Evolutionary conservation across 35 echinoderm and acorn worm species (phyloP).

Genomic region (Lytechinus pictus): DNA sequence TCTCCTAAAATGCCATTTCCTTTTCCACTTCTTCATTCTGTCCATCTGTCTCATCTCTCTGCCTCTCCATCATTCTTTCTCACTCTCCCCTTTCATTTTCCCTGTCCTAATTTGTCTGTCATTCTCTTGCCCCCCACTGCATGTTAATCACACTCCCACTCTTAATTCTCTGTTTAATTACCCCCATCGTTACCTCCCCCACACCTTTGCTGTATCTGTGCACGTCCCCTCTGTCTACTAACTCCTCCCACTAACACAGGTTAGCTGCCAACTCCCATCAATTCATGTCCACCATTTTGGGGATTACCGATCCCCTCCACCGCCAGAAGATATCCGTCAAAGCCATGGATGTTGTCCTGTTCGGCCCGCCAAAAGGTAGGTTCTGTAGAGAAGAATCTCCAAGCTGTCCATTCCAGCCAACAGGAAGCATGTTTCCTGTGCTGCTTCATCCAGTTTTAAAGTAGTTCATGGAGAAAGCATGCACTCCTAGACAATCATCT

Average conservation of each 20-base stretch:
- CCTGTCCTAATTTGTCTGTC: neutral
- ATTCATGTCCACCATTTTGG: conserved; percentile 73
- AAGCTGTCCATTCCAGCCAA: neutral
- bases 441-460: neutral
- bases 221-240: conserved; percentile 2
- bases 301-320: conserved; percentile 75
- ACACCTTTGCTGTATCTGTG: neutral
- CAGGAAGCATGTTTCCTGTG: neutral
- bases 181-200: too few species aligned
- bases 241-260: conserved; percentile 46
- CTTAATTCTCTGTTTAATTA: neutral
- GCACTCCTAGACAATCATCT: neutral
- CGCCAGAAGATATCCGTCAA: conserved; percentile 82
- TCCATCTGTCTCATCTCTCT: neutral
- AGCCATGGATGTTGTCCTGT: conserved; percentile 84
- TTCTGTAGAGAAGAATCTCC: conserved; percentile 7
- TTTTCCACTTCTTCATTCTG: neutral
- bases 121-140: neutral
- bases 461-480: neutral
- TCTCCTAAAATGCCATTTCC: neutral
- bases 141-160: too few species aligned
- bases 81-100: neutral
- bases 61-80: neutral
- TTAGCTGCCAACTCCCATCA: conserved; percentile 76
- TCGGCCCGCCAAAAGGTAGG: conserved; percentile 88